phyloP scores from a whole-genome alignment of 1,140 invertebrate species.

The Hormaphis cornu region DNA sequence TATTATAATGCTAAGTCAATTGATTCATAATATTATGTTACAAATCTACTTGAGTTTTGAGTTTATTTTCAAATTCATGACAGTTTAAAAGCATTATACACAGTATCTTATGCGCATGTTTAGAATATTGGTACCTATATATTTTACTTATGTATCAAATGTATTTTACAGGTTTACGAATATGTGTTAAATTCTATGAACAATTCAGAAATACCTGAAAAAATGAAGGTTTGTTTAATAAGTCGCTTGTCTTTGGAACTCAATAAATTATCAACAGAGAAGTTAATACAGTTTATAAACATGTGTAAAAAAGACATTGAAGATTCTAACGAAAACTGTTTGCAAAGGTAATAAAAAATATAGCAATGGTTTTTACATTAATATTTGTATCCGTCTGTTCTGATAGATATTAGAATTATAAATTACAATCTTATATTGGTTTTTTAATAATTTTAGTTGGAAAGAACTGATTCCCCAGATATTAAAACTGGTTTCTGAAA shows the following conservation, averaged over 20 bases:
- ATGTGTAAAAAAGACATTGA: slow-evolving; percentile 25
- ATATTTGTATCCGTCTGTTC: too few species aligned
- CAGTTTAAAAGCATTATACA: too few species aligned
- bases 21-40: too few species aligned
- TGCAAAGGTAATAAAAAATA: too few species aligned
- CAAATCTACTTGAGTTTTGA: background rate
- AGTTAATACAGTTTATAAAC: slow-evolving; percentile 20
- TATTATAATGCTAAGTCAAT: too few species aligned
- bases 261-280: slow-evolving; percentile 8
- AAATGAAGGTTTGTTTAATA: slow-evolving; percentile 22
- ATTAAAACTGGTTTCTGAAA: slow-evolving; percentile 43
- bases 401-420: too few species aligned
- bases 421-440: too few species aligned
- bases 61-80: background rate
- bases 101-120: too few species aligned
- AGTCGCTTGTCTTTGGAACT: slow-evolving; percentile 16
- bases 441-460: slow-evolving; percentile 46
- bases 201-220: background rate
- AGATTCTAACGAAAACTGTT: slow-evolving; percentile 2
- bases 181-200: slow-evolving; percentile 21
- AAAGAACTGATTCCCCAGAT: slow-evolving; percentile 45
- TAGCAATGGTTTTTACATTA: too few species aligned
- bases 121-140: too few species aligned
- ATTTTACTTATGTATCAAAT: too few species aligned
- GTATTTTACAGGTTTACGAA: slow-evolving; percentile 6